phyloP scores from a whole-genome alignment of 2,888 invertebrate species.

The Vannuccia rotundouncinata region DNA sequence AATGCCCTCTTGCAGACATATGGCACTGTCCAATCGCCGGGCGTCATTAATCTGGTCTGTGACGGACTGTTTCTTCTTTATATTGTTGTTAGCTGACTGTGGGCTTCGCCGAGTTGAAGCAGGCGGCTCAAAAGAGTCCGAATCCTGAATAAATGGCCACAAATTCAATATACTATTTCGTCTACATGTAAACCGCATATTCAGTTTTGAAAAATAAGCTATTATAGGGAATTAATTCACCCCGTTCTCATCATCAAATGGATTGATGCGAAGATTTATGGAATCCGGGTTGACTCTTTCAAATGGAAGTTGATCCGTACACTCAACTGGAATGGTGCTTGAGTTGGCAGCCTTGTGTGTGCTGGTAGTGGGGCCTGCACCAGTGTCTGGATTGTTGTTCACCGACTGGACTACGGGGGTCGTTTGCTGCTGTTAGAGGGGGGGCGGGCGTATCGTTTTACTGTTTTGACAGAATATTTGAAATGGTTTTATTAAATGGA shows the following conservation, averaged over 20 bases:
- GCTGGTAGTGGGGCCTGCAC: neutral
- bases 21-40: constrained; percentile 47
- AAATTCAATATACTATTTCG: too few species aligned
- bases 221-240: neutral
- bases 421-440: too few species aligned
- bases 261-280: constrained; percentile 66
- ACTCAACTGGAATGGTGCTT: neutral
- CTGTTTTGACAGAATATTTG: too few species aligned
- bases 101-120: neutral
- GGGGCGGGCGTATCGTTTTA: too few species aligned
- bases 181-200: too few species aligned
- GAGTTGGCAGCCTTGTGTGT: neutral
- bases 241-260: constrained; percentile 58
- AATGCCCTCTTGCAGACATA: constrained; percentile 53
- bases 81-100: too few species aligned
- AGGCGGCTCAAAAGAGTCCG: neutral
- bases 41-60: constrained; percentile 40
- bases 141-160: neutral
- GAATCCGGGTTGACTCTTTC: constrained; percentile 58
- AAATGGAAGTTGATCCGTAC: constrained; percentile 22
- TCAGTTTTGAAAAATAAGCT: too few species aligned
- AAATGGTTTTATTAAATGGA: too few species aligned
- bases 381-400: neutral
- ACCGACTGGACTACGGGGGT: neutral
- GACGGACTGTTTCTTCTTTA: neutral